Base-by-base conservation (phyloP, 1,140 invertebrate species). In the Drosophila arawakana region DNA sequence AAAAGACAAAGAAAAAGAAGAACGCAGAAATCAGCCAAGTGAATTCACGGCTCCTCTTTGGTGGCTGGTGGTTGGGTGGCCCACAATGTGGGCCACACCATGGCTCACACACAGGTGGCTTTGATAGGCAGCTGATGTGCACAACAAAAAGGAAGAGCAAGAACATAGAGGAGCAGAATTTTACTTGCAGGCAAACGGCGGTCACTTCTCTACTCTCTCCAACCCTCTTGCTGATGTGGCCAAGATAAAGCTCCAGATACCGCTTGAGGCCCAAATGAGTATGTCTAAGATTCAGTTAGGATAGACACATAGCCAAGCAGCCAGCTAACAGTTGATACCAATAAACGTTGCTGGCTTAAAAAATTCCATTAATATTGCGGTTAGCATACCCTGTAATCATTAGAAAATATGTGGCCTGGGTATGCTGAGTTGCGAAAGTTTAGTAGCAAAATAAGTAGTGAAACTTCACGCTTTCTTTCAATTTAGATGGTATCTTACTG, bases 91-190 rank as follows among this genome's bases (percentile, higher is more conserved):
- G 61, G 68, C 67, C 73, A 43, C 41, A 46, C 7, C 55, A 44
- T 46, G 41, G 25, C 30, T 46, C 54, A 60, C n/a, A 65, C 74
- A 65, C 83, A 86, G 83, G 83, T 86, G 83, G 83, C 80, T 81
- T 70, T 88, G 83, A 86, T 88, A 76, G 79, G 58, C 76, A 73
- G 60, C 67, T 76, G 80, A 82, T 76, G 63, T 78, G 80, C 37
- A 37, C 72, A 70, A 71, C 60, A 65, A 61, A 25, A 35, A 35
- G 8, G 2, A 50, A 59, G 78, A 44, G 43, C 65, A 65, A 67
- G 54, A 65, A 34, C 39, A 5, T 6, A 30, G 25, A 30, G 25
- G 25, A 9, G 37, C 30, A 49, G 47, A 11, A 46, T 44, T 80
- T 73, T 81, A 63, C 71, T 82, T 85, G 41, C 55, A 72, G 81